phyloP scores from a whole-genome alignment of 2,888 invertebrate species.

The Gibbula magus region DNA sequence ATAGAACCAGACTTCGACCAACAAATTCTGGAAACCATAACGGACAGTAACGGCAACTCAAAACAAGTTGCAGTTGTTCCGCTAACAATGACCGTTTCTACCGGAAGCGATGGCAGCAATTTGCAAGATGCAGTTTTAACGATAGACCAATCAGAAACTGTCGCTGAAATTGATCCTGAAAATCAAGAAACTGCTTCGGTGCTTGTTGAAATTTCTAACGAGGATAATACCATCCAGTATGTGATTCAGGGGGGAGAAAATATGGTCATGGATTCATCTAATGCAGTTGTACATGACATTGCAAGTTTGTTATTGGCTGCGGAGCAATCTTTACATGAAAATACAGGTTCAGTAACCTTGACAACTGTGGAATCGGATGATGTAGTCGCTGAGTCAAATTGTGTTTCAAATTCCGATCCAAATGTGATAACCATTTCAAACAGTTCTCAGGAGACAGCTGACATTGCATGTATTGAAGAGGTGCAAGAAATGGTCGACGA shows the following conservation, averaged over 20 bases:
- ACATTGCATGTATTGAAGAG: neutral
- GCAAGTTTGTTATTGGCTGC: slow-evolving; percentile 52
- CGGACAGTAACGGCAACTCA: neutral
- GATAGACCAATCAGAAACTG: neutral
- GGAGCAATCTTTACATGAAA: slow-evolving; percentile 41
- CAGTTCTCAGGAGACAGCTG: neutral
- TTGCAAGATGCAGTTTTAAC: neutral
- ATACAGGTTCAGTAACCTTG: neutral
- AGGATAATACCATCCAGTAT: slow-evolving; percentile 49
- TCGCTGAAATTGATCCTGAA: neutral
- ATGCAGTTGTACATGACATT: slow-evolving; percentile 51
- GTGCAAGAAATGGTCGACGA: too few species aligned
- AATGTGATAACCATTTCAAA: neutral
- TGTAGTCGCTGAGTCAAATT: neutral
- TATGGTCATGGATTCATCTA: slow-evolving; percentile 35
- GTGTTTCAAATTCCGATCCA: neutral
- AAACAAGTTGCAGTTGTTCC: slow-evolving; percentile 3
- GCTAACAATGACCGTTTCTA: neutral
- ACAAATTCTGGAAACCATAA: neutral
- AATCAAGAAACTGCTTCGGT: slow-evolving; percentile 4
- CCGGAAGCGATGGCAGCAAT: neutral
- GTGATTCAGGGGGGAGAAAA: slow-evolving; percentile 47
- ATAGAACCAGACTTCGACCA: slow-evolving; percentile 24
- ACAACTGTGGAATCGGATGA: neutral
- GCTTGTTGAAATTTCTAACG: slow-evolving; percentile 45